Conservation (phyloP, 1,140 invertebrate species). For the Drosophila bocqueti region DNA sequence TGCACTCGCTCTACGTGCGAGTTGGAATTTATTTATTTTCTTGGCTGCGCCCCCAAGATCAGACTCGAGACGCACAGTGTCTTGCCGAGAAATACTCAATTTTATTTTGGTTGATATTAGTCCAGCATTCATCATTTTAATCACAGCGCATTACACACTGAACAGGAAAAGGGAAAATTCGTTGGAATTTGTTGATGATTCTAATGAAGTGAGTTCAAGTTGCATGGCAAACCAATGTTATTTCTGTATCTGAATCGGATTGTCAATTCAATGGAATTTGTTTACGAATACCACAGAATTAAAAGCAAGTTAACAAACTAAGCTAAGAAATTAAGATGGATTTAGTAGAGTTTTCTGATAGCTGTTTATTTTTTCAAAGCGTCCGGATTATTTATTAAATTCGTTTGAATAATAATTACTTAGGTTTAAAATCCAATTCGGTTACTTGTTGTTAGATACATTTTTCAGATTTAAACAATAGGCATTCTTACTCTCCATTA, state of each 20-base stretch:
- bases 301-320: not conserved
- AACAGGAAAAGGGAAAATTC: not conserved
- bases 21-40: conserved; percentile 65
- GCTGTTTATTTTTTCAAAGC: not conserved
- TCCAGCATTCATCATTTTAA: not conserved
- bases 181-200: not conserved
- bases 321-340: not conserved
- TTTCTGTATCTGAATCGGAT: not conserved
- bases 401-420: not conserved
- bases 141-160: no score
- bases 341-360: not conserved
- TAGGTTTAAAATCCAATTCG: not conserved
- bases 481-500: not conserved
- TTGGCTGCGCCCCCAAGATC: conserved; percentile 50
- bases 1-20: conserved; percentile 35
- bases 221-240: not conserved
- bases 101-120: no score
- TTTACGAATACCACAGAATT: not conserved
- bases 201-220: not conserved
- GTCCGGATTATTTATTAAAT: not conserved
- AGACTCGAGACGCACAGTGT: conserved; percentile 21
- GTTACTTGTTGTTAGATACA: not conserved
- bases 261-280: not conserved
- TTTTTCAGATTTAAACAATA: not conserved
- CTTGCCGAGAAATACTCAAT: not conserved